Conservation (phyloP, 2,113 vertebrate genomes). For the Apodemus speciosus region DNA sequence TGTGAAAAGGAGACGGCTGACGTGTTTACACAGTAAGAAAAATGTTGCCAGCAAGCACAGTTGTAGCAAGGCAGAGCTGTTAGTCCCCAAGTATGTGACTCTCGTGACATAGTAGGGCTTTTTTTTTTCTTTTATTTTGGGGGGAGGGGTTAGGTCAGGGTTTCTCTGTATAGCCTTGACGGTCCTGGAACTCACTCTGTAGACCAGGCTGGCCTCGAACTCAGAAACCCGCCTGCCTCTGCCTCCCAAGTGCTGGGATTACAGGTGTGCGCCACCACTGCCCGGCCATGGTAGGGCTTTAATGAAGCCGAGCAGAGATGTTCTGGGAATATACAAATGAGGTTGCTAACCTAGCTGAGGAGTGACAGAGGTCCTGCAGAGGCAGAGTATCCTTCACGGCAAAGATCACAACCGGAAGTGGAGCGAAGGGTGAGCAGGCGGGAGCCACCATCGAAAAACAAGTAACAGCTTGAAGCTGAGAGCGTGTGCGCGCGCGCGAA, state of each 20-base stretch:
- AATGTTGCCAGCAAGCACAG: accelerated
- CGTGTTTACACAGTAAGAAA: neutral
- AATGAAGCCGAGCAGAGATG: neutral
- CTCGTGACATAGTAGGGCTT: no score
- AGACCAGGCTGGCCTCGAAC: no score
- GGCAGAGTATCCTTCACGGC: neutral
- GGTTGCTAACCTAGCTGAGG: neutral
- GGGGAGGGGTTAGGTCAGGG: no score
- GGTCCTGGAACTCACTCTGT: no score
- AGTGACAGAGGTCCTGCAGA: neutral
- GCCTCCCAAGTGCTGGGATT: no score
- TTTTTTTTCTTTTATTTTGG: no score
- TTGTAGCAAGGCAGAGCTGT: neutral
- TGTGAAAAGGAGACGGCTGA: neutral
- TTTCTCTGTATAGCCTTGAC: no score
- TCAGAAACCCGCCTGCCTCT: no score
- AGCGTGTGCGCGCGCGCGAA: neutral
- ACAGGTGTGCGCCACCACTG: no score
- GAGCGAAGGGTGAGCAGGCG: neutral
- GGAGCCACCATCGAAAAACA: neutral
- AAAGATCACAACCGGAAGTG: neutral
- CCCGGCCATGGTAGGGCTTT: neutral
- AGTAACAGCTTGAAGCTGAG: neutral
- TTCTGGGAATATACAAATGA: neutral
- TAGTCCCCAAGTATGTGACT: neutral